These are phyloP conservation scores for Chymomyza costata DNA, from an alignment of 1,140 invertebrate species.

Conservation along the genomic window DNA sequence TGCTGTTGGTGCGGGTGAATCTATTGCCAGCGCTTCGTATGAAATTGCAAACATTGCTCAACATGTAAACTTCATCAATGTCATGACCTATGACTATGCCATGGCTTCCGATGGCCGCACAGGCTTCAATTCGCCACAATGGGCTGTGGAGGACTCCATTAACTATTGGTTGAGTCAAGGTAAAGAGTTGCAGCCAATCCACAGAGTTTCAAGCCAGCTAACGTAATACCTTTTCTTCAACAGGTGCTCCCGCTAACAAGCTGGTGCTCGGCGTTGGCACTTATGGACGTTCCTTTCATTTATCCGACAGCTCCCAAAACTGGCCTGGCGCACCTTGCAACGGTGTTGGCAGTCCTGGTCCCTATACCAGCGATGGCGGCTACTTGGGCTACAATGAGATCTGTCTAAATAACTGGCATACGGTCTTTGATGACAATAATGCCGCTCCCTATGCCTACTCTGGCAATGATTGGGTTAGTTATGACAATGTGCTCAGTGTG, in stretches of 20 bases:
- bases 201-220: background rate
- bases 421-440: slow-evolving; percentile 35
- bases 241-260: slow-evolving; percentile 76
- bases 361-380: slow-evolving; percentile 82
- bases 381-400: slow-evolving; percentile 87
- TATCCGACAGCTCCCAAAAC: slow-evolving; percentile 76
- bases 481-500: slow-evolving; percentile 70
- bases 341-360: slow-evolving; percentile 79
- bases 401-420: slow-evolving; percentile 57
- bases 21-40: slow-evolving; percentile 78
- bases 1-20: slow-evolving; percentile 78
- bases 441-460: slow-evolving; percentile 63
- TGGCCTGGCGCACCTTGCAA: slow-evolving; percentile 77
- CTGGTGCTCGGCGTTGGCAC: slow-evolving; percentile 81
- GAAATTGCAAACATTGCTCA: slow-evolving; percentile 77
- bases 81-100: slow-evolving; percentile 85
- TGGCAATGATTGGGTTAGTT: slow-evolving; percentile 75
- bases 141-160: slow-evolving; percentile 64
- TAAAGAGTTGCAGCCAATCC: background rate
- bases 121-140: slow-evolving; percentile 79
- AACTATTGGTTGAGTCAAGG: slow-evolving; percentile 73
- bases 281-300: slow-evolving; percentile 82
- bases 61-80: slow-evolving; percentile 79
- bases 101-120: slow-evolving; percentile 76
- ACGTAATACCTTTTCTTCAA: too few relatives aligned